Percentiles rank a stretch among this genome's conserved stretches.
phyloP scores from a whole-genome alignment of 2,888 invertebrate species.

The Lasioglossum villosulum region DNA sequence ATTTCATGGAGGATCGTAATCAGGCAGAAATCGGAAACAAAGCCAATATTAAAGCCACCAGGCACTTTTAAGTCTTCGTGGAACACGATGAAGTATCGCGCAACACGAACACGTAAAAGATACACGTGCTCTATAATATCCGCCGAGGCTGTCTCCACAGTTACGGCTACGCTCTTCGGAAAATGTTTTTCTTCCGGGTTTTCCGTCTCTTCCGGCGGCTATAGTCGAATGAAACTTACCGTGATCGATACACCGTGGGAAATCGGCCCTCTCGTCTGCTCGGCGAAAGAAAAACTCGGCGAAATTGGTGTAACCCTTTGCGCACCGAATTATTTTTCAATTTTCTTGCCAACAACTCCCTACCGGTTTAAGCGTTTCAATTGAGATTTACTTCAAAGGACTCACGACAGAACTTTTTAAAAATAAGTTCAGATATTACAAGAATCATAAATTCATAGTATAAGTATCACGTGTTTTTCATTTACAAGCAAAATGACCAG shows the following conservation, averaged over 20 bases:
- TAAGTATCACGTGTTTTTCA: too few species aligned
- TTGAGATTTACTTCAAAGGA: too few species aligned
- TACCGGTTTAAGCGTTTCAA: too few species aligned
- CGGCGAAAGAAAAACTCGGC: neutral
- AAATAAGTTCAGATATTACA: too few species aligned
- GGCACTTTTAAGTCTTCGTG: constrained; percentile 48
- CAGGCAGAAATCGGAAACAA: constrained; percentile 56
- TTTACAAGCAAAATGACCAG: too few species aligned
- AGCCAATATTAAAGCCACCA: constrained; percentile 56
- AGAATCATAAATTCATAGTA: too few species aligned
- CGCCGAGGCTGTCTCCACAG: neutral
- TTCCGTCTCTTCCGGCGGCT: neutral
- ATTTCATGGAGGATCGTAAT: constrained; percentile 41
- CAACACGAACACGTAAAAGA: constrained; percentile 46
- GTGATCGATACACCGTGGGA: neutral
- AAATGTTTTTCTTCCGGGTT: neutral
- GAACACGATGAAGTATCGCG: constrained; percentile 25
- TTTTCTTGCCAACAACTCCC: too few species aligned
- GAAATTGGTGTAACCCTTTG: neutral
- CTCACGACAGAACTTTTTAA: too few species aligned
- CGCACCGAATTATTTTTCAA: too few species aligned
- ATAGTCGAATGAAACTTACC: neutral
- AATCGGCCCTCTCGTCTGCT: neutral
- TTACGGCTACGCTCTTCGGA: neutral
- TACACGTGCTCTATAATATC: constrained; percentile 43